Evolutionary conservation across 2,113 vertebrate species (phyloP), one percentile per base, ranked within the genome.

Genomic region (Cercopithecus mona): DNA sequence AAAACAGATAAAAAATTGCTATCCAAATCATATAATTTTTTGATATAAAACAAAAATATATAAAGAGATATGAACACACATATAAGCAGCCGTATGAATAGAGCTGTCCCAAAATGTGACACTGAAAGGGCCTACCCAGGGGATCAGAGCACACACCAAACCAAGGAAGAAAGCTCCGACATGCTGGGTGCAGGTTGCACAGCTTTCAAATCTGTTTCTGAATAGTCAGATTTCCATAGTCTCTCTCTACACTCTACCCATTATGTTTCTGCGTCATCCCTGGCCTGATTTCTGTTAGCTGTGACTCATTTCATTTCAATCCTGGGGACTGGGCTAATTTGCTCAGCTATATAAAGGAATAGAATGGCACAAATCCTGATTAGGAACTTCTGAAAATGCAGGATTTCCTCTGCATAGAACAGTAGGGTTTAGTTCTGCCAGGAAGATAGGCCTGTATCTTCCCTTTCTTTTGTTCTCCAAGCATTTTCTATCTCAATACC

Each of bases 391-490:
- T 13, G 35, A 86, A 97, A 90, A 76, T 45, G 2, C 27, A 75
- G 35, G 61, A 45, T 91, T 70, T 85, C 40, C 16, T 83, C 22
- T 76, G 59, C n/a, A 73, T 27, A 92, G 22, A 78, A 18, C n/a
- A 45, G 59, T 17, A 79, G 52, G 20, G 27, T 48, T 94, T 43
- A 78, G 35, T 86, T 88, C 40, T 73, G 6, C 6, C 66, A 90
- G 52, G 25, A 84, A 64, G 14, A 10, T 12, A 73, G 18, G 38
- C 27, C 76, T 85, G 0, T 55, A n/a, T 93, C 50, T 87, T 66
- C 32, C 88, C 76, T 79, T 86, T 52, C 88, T 64, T 93, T 95
- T 94, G 13, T 86, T 96, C 76, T 88, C 43, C 27, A 57, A 86
- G 82, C 22, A 66, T 79, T 70, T 94, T 81, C 38, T 66, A 5